These are phyloP conservation scores for Gryon sp. DNA, from an alignment of 1,140 invertebrate genomes.

Conservation along the genomic window DNA sequence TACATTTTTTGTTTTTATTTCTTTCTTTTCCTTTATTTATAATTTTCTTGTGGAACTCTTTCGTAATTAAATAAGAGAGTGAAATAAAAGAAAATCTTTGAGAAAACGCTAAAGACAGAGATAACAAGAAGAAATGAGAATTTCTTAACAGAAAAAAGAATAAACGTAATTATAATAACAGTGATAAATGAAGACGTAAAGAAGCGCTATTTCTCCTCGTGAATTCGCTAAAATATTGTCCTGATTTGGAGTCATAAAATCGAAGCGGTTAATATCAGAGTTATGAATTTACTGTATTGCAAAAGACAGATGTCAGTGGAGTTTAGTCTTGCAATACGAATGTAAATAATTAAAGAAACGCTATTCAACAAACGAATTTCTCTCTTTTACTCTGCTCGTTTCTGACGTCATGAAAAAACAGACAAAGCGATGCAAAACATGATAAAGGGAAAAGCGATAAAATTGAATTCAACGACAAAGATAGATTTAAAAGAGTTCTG, in stretches of 20 bases:
- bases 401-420: conserved; percentile 63
- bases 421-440: conserved; percentile 61
- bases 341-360: conserved; percentile 67
- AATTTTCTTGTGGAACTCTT: conserved; percentile 16
- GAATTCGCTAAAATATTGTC: conserved; percentile 57
- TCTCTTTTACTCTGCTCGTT: conserved; percentile 59
- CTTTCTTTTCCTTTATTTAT: conserved; percentile 3
- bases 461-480: conserved; percentile 62
- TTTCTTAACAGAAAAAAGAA: conserved; percentile 11
- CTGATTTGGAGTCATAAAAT: conserved; percentile 61
- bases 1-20: too few species aligned
- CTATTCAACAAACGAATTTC: conserved; percentile 63
- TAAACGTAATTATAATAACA: conserved; percentile 45
- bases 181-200: conserved; percentile 52
- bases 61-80: conserved; percentile 17
- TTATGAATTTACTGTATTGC: conserved; percentile 58
- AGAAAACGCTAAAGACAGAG: not conserved
- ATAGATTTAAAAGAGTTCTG: conserved; percentile 50
- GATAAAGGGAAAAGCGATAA: conserved; percentile 61
- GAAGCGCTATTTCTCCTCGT: conserved; percentile 19
- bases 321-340: conserved; percentile 57
- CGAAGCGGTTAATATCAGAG: conserved; percentile 58
- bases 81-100: not conserved
- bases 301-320: conserved; percentile 60
- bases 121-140: not conserved